Percentiles rank a stretch among this genome's conserved stretches.
Conservation (phyloP, 2,113 vertebrate species). For the Podiceps cristatus region DNA sequence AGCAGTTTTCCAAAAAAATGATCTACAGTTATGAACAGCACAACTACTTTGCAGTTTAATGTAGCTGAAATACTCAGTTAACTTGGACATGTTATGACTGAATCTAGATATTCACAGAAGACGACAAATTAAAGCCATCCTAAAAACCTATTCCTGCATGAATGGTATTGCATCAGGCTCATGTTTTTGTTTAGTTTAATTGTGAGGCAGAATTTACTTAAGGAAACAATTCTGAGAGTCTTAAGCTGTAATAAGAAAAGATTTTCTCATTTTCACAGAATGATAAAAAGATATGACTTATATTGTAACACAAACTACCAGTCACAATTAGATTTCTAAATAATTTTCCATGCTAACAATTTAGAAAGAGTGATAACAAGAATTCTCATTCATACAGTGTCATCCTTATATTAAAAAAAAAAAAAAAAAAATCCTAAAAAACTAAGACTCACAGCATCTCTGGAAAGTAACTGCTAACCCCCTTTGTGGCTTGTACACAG, state of each 20-base stretch:
- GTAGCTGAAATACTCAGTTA: background rate
- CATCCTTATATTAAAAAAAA: background rate
- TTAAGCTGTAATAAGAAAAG: background rate
- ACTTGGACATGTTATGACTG: background rate
- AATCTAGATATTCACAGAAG: background rate
- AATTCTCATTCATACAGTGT: background rate
- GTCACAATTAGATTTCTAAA: background rate
- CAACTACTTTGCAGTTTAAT: background rate
- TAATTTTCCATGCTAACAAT: background rate
- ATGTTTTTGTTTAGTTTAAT: background rate
- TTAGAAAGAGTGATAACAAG: background rate
- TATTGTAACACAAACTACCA: background rate
- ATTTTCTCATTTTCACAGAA: background rate
- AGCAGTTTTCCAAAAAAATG: rapidly evolving
- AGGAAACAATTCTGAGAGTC: background rate
- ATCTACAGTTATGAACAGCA: background rate
- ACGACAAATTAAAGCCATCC: background rate
- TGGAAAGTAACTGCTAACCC: background rate
- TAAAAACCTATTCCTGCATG: background rate
- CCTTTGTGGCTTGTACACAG: background rate
- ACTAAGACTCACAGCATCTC: background rate
- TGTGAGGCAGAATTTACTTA: background rate
- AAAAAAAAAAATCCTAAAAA: too few species aligned
- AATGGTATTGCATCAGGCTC: background rate
- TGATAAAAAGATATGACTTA: background rate